Base-by-base conservation (phyloP, 1,140 invertebrate species). In the Cheumatopsyche charites region DNA sequence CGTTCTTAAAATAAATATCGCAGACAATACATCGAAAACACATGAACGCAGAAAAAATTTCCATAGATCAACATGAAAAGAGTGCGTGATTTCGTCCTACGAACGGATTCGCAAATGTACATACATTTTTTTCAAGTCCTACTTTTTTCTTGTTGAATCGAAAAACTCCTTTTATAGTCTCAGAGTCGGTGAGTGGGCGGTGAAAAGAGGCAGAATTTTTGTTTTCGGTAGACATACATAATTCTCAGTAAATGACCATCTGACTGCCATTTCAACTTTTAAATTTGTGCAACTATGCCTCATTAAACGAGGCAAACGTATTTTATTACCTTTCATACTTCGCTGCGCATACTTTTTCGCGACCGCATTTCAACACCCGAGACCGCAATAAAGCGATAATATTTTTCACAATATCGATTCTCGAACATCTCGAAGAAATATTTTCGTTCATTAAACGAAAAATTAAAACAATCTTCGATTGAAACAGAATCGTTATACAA, bases 231-330 rank as follows among this genome's bases (percentile, higher is more conserved):
- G 62, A 42, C 42, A 63, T 23, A 63, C 62, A 63, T 63, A 63
- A 42, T 63, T 63, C 62, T 63, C 15, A 29, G 29, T 21, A 63
- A 63, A 63, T 63, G 62, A 63, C 62, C 62, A 45, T 41, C 62
- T 45, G 42, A 58, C 55, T 63, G 62, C 62, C 62, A 29, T 63
- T 63, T 42, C 42, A 63, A 63, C 62, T 63, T 63, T 63, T 63
- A 63, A 42, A 42, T 63, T 63, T 42, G n/a, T 63, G 55, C 25
- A 58, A 58, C 55, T 23, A 58, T 58, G 55, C 19, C 55, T 58
- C 55, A 58, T 58, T 58, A 58, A 58, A 58, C 55, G 55, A 58
- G 55, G 55, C 55, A 58, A 58, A 58, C 55, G 55, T 58, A 58
- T 58, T 58, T 58, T 58, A 58, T 58, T 58, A 58, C 55, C 55